Evolutionary conservation across 2,888 invertebrate species (phyloP).

Genomic region (Nomada goodeniana): DNA sequence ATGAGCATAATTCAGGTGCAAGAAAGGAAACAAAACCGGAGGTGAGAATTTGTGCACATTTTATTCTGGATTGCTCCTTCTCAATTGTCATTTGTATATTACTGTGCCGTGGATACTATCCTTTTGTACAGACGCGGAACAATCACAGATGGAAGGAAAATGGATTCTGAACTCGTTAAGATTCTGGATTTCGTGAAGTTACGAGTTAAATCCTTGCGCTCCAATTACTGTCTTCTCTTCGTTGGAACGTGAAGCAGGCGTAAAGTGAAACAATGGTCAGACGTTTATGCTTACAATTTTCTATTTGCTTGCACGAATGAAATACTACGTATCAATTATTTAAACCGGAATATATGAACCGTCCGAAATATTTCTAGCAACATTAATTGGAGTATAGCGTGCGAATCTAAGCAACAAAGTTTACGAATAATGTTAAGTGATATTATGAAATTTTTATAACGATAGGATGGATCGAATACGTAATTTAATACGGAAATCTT

Average conservation of each 20-base stretch:
- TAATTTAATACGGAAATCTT: no score
- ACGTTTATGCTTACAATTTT: conserved; percentile 5
- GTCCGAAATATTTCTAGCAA: not conserved
- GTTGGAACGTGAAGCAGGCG: not conserved
- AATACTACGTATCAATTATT: conserved; percentile 3
- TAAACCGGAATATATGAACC: not conserved
- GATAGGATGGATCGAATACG: not conserved
- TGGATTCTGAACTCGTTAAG: conserved; percentile 22
- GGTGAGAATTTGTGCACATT: conserved; percentile 4
- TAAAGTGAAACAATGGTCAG: not conserved
- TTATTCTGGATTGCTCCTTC: conserved; percentile 8
- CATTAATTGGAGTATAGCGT: no score
- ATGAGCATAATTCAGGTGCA: not conserved
- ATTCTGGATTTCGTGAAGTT: conserved; percentile 28
- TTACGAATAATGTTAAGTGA: not conserved
- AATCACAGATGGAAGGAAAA: conserved; percentile 8
- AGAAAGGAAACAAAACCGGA: not conserved
- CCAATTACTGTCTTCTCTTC: conserved; percentile 4
- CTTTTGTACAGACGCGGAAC: conserved; percentile 2
- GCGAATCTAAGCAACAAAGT: no score
- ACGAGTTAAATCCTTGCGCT: conserved; percentile 12
- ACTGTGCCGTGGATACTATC: conserved; percentile 1
- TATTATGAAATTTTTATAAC: not conserved
- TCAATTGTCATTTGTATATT: conserved; percentile 10
- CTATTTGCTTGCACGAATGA: not conserved